Conservation (phyloP, 2,797 vertebrate species). For the Taenioides sp. region DNA sequence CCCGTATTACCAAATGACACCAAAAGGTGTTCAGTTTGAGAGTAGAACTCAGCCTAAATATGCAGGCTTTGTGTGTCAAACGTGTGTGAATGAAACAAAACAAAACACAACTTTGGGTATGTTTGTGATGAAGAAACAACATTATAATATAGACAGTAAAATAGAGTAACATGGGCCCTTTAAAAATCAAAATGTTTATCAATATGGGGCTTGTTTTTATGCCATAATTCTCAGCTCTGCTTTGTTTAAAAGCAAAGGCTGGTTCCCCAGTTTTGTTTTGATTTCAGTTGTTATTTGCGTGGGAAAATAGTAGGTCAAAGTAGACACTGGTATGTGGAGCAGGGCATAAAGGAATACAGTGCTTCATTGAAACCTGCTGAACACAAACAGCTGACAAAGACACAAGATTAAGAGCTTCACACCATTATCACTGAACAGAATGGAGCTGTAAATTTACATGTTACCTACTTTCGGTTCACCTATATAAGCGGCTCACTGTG, state of each 20-base stretch:
- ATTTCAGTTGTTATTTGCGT: neutral
- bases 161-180: too few relatives aligned
- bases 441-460: neutral
- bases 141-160: too few relatives aligned
- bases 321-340: neutral
- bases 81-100: too few relatives aligned
- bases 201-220: too few relatives aligned
- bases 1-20: too few relatives aligned
- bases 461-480: neutral
- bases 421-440: neutral
- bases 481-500: neutral
- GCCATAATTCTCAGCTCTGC: neutral
- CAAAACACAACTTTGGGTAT: too few relatives aligned
- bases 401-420: neutral
- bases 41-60: too few relatives aligned
- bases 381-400: neutral
- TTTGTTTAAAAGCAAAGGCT: neutral
- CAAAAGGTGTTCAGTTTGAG: too few relatives aligned
- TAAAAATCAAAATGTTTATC: too few relatives aligned
- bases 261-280: neutral
- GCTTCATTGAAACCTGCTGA: too few relatives aligned
- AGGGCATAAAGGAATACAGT: neutral
- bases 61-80: too few relatives aligned
- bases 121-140: too few relatives aligned
- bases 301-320: slow-evolving; percentile 3